phyloP scores from a whole-genome alignment of 2,113 vertebrate species.

The Xenus cinereus region DNA sequence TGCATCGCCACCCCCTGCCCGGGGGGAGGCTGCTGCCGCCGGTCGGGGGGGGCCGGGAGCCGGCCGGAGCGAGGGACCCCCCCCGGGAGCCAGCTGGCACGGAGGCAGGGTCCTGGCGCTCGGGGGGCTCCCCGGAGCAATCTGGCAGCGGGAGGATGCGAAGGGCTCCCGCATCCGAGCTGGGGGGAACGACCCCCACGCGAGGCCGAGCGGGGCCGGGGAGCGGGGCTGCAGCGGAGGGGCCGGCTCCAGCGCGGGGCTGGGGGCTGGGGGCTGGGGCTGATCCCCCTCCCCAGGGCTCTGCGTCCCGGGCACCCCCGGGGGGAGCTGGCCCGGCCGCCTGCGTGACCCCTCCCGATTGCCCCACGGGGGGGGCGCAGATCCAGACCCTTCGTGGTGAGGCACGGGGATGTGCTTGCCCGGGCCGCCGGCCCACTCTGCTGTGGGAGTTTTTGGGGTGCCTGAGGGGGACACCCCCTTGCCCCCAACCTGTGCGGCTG shows the following conservation, averaged over 20 bases:
- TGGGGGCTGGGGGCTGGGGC: neutral
- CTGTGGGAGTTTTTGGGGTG: rapidly evolving
- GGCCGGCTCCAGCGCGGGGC: neutral
- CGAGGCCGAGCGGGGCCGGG: rapidly evolving
- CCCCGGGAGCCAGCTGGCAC: neutral
- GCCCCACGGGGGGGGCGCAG: neutral
- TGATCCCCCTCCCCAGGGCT: rapidly evolving
- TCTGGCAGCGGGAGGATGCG: neutral
- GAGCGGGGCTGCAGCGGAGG: neutral
- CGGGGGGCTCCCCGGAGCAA: neutral
- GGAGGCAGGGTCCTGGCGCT: neutral
- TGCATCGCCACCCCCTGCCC: neutral
- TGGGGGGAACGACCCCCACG: too few species aligned
- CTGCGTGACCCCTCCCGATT: rapidly evolving
- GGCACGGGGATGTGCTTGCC: rapidly evolving
- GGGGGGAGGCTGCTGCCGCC: neutral
- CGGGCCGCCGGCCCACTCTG: rapidly evolving
- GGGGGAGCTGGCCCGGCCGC: neutral
- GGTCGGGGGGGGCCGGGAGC: too few species aligned
- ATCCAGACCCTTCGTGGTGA: neutral
- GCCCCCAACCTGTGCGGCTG: neutral
- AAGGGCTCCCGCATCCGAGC: neutral
- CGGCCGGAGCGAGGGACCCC: neutral
- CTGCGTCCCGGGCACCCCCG: neutral
- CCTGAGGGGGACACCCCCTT: neutral